Percentiles rank a stretch among this genome's conserved stretches.
Evolutionary conservation across 2,888 invertebrate species (phyloP).

Genomic region (Aleiodes leptofemur): DNA sequence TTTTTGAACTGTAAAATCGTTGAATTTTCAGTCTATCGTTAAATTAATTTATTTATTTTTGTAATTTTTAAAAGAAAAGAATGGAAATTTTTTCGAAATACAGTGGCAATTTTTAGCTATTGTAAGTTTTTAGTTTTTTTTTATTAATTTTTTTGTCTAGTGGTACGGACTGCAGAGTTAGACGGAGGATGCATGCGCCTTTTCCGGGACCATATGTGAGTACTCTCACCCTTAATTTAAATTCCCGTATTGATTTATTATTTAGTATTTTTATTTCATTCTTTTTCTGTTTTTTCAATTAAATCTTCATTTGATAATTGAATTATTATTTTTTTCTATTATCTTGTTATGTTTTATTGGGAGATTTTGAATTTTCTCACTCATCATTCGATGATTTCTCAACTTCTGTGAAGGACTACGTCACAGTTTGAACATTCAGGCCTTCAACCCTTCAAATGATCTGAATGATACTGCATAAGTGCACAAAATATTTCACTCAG

Average conservation of each 20-base stretch:
- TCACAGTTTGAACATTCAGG: background rate
- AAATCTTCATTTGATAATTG: conserved; percentile 26
- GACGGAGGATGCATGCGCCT: conserved; percentile 76
- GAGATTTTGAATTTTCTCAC: background rate
- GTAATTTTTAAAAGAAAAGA: conserved; percentile 28
- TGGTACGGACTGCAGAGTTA: conserved; percentile 76
- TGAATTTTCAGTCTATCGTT: conserved; percentile 48
- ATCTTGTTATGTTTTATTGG: conserved; percentile 12
- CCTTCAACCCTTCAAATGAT: conserved; percentile 20
- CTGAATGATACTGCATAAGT: conserved; percentile 19
- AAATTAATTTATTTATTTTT: conserved; percentile 50
- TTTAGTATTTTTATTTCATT: conserved; percentile 20
- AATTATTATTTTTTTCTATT: background rate
- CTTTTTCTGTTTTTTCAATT: background rate
- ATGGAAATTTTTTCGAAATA: conserved; percentile 21
- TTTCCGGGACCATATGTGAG: conserved; percentile 75
- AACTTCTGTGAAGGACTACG: conserved; percentile 11
- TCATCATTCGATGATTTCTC: conserved; percentile 34
- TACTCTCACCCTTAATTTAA: conserved; percentile 69
- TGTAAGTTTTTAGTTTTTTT: conserved; percentile 67
- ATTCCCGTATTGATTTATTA: conserved; percentile 47
- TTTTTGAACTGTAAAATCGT: conserved; percentile 40
- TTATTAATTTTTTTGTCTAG: conserved; percentile 70
- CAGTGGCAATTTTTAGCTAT: conserved; percentile 59
- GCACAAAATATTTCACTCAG: conserved; percentile 14